Evolutionary conservation across 2,888 invertebrate genomes (phyloP), one percentile per base, ranked within the genome.

Genomic region (Scaeva pyrastri): DNA sequence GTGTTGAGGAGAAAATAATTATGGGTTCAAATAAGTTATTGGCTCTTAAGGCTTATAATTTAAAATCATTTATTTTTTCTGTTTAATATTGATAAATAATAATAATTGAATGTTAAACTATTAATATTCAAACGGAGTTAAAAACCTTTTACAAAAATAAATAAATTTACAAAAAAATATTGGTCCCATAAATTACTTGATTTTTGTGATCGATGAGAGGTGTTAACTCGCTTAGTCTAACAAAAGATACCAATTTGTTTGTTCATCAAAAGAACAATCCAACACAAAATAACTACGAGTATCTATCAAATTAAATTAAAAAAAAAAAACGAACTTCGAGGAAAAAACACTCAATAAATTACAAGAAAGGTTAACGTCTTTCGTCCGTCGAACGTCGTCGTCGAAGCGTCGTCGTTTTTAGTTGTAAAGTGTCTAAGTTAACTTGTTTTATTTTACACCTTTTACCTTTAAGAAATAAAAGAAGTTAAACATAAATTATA

Each of bases 211-310:
- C 45, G 64, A 64, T 64, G 64, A 64, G 26, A 45, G 45, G 45
- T 64, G 26, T 45, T 64, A 31, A 31, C 31, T 31, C 52, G n/a
- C 19, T n/a, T 26, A 45, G 10, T 64, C 12, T 23, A 45, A 64
- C 64, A 45, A 64, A 64, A 64, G 64, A 64, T 45, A 43, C 12
- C 43, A 2, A 64, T 64, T 64, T 64, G 64, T 64, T 45, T 31
- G 12, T 26, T 43, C 62, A 23, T 45, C 43, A n/a, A 45, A 31
- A 36, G 41, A 43, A 26, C 43, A 43, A 36, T 2, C 16, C 31
- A 19, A n/a, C n/a, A n/a, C n/a, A n/a, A n/a, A 1, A 58, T 2
- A 31, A 39, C 58, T 39, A 58, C 8, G 43, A 43, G 16, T 45
- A 43, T 64, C 43, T 45, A 64, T 64, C 19, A 64, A 62, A 31